Evolutionary conservation across 2,888 invertebrate genomes (phyloP).

Genomic region (Macaria liturata): DNA sequence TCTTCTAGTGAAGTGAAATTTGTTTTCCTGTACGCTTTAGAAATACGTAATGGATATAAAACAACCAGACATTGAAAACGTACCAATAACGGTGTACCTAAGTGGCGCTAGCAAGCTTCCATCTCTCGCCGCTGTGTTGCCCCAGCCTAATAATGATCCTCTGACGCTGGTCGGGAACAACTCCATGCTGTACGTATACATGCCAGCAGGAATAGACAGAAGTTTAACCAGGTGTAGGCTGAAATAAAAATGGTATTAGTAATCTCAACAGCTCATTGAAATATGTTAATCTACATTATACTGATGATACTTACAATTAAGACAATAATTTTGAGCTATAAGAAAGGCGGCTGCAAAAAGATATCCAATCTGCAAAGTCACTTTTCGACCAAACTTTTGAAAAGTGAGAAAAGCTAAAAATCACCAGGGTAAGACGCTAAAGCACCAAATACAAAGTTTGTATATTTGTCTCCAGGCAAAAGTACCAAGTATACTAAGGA

Average conservation of each 20-base stretch:
- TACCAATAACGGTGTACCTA: conserved; percentile 66
- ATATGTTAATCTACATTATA: not conserved
- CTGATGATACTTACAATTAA: conserved; percentile 57
- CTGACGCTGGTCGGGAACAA: conserved; percentile 68
- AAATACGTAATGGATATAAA: too few species aligned
- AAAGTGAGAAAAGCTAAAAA: conserved; percentile 55
- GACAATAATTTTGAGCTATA: conserved; percentile 56
- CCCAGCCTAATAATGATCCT: conserved; percentile 62
- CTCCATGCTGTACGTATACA: conserved; percentile 67
- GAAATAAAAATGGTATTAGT: conserved; percentile 26
- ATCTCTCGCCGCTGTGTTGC: conserved; percentile 63
- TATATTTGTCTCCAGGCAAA: conserved; percentile 68
- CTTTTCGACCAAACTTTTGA: conserved; percentile 58
- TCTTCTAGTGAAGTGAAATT: too few species aligned
- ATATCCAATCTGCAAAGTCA: conserved; percentile 60
- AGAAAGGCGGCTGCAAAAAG: conserved; percentile 54
- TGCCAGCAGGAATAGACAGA: conserved; percentile 59
- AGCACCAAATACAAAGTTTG: conserved; percentile 61
- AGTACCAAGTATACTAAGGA: conserved; percentile 59
- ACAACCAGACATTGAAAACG: conserved; percentile 20
- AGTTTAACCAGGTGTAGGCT: conserved; percentile 63
- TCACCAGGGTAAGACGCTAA: conserved; percentile 68
- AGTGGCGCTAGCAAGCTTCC: conserved; percentile 68
- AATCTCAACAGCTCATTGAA: not conserved
- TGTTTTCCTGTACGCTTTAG: not conserved